Evolutionary conservation across 2,113 vertebrate species (phyloP), one percentile per base, ranked within the genome.

Genomic region (Tamias sibiricus): DNA sequence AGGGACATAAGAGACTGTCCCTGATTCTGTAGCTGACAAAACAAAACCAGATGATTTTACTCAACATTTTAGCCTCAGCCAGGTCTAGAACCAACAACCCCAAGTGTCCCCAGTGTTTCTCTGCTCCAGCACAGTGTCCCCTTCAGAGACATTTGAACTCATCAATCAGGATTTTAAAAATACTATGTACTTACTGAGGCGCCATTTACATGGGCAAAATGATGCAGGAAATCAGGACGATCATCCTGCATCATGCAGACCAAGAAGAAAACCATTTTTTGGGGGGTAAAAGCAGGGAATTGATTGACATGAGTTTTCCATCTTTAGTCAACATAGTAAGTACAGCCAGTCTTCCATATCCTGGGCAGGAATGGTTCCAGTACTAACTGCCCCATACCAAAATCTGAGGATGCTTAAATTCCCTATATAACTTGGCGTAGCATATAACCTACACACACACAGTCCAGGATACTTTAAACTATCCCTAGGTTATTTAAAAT

Each of bases 111-210:
- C 37, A 44, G 20, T 10, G 4, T 13, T n/a, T 16, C 64, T 79
- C 30, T 32, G n/a, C 8, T 20, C 3, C 2, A 1, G 13, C 4
- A 12, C 0, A 4, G 3, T 24, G 3, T 57, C 35, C 64, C 57
- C 75, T 64, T 79, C 17, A 8, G 52, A 32, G 75, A 64, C 76
- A 6, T 59, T 13, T 8, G 5, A 84, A 47, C 8, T 77, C 71
- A 66, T 42, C 20, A 40, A 32, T 10, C 32, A 66, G 0, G 40
- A 32, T 47, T 77, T 88, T 68, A 0, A 75, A 80, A 86, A 32
- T n/a, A 80, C 37, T 12, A 14, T 28, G 20, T 42, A 3, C 12
- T 32, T 17, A 28, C 17, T 59, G 14, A 62, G 35, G 16, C 35
- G 28, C 54, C 26, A 2, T 74, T 59, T 66, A 1, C 26, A 14